Evolutionary conservation across 2,113 vertebrate genomes (phyloP), one percentile per base, ranked within the genome.

Genomic region (Sebastes fasciatus): DNA sequence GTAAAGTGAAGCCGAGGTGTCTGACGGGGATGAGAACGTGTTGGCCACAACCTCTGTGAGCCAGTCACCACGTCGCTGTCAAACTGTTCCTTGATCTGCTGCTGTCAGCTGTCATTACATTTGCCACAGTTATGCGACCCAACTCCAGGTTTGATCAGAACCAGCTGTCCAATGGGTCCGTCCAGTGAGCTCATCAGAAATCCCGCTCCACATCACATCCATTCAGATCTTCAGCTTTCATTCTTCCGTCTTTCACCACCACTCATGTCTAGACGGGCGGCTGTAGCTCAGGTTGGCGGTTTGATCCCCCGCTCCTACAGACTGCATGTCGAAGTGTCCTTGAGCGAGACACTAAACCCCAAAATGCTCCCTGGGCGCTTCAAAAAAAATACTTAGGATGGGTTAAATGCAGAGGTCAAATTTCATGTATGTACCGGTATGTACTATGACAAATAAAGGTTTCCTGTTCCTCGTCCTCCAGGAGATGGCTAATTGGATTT

Each of bases 401-500:
- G 34, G 34, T 34, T 34, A 34, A 34, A 34, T 34, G 34, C 34
- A 34, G 34, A 34, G 34, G 34, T 34, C 34, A 34, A 34, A 34
- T 34, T 34, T 34, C 34, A 34, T 34, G 34, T 4, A 34, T 34
- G 34, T 34, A 34, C 34, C 34, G 2, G 2, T 34, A 34, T 34
- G 34, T 34, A 34, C 34, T 34, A 34, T 34, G 34, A 34, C 34
- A 34, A 34, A 34, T 34, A 34, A 34, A 34, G 34, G 34, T 34
- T 34, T 34, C 34, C 34, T 34, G 23, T 23, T 23, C 23, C 34
- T 34, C 34, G 34, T 34, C 34, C 34, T 34, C 34, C 34, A 63
- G 26, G 51, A 79, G 19, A 65, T 64, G 42, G 51, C n/a, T 61
- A 60, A 79, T 62, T 71, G 8, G 58, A 80, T 77, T 74, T 75